These are phyloP conservation scores for Pseudomyrmex pallidus DNA, from an alignment of 1,140 invertebrate genomes.

Conservation along the genomic window DNA sequence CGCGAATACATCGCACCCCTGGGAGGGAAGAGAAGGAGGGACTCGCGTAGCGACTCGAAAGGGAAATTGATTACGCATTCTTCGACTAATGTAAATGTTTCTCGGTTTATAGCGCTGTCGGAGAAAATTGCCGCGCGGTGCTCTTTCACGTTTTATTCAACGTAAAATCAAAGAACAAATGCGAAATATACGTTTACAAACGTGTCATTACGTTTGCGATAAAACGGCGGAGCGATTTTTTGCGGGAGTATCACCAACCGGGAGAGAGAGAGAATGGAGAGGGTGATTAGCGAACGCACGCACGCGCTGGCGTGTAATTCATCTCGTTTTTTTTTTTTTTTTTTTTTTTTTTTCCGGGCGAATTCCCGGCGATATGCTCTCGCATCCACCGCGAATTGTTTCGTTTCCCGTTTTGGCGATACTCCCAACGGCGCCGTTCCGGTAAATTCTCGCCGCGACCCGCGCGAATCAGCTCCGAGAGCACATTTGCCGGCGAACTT, in stretches of 20 bases:
- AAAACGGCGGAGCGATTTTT: neutral
- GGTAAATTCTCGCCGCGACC: constrained; percentile 30
- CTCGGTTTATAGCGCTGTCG: neutral
- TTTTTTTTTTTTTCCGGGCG: too few relatives aligned
- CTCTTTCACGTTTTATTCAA: too few relatives aligned
- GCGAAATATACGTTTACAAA: too few relatives aligned
- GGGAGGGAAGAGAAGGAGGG: neutral
- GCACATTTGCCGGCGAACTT: constrained; percentile 7
- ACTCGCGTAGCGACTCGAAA: neutral
- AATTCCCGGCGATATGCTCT: constrained; percentile 27
- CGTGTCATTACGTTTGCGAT: too few relatives aligned
- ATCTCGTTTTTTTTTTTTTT: too few relatives aligned
- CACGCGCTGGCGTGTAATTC: neutral
- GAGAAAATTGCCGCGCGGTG: neutral
- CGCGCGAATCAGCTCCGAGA: constrained; percentile 8
- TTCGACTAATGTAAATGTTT: too few relatives aligned
- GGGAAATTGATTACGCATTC: constrained; percentile 38
- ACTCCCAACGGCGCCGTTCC: constrained; percentile 23
- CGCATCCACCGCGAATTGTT: constrained; percentile 25
- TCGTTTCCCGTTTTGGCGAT: constrained; percentile 32
- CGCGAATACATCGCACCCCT: constrained; percentile 24
- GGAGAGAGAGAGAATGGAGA: too few relatives aligned
- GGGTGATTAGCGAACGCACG: constrained; percentile 1
- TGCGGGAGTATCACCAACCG: neutral
- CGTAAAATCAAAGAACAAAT: neutral